These are phyloP conservation scores for Dipodomys ordii DNA, from an alignment of 2,113 vertebrate genomes.

Conservation along the genomic window DNA sequence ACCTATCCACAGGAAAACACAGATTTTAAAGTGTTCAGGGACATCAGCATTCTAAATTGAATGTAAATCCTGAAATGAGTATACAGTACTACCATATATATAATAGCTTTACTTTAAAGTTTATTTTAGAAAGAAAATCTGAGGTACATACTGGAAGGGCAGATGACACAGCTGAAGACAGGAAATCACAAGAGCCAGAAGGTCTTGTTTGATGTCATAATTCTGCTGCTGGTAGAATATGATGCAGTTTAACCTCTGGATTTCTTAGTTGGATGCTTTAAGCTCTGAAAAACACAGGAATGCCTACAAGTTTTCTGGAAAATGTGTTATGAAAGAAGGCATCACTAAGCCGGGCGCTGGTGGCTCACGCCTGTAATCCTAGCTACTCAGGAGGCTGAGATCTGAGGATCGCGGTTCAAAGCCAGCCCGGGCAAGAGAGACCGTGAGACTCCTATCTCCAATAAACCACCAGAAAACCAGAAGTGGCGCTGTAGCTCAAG, in stretches of 20 bases:
- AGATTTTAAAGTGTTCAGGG: background rate
- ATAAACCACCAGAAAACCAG: too few species aligned
- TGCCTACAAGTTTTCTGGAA: slow-evolving; percentile 45
- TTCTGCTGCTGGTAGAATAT: background rate
- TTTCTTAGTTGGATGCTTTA: slow-evolving; percentile 1
- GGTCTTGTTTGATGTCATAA: background rate
- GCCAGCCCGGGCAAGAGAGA: too few species aligned
- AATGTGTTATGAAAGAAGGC: background rate
- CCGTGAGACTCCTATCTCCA: too few species aligned
- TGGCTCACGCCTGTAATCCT: too few species aligned
- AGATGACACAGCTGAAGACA: background rate
- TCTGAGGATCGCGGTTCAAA: too few species aligned
- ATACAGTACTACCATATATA: background rate
- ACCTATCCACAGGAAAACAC: background rate
- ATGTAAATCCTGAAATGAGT: background rate
- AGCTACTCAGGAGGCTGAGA: too few species aligned
- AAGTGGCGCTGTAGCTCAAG: too few species aligned
- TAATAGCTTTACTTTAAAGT: slow-evolving; percentile 9
- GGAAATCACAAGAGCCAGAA: background rate
- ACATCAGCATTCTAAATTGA: background rate
- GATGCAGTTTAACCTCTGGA: background rate
- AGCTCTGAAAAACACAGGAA: background rate
- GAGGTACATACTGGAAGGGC: background rate
- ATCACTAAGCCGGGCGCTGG: too few species aligned
- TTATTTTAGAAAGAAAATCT: slow-evolving; percentile 24